Evolutionary conservation across 2,888 invertebrate species (phyloP), one percentile per base, ranked within the genome.

Genomic region (Allygus modestus): DNA sequence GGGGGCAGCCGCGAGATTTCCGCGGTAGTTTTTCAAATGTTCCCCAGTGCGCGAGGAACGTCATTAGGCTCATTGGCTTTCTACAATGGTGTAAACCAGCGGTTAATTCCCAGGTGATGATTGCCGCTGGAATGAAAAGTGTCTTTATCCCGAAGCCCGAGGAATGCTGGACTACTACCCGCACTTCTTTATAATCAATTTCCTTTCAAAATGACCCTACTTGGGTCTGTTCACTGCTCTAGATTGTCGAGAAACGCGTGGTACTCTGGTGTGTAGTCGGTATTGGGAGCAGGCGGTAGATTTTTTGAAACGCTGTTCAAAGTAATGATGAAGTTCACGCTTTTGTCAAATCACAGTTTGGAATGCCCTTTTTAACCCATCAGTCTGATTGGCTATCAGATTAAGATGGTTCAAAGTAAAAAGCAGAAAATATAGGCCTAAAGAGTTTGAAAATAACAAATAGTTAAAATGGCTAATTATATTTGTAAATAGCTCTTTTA

Each of bases 11-110:
- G 26, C 31, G 65, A 65, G 65, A 31, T 28, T 20, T 65, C 31
- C 23, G 23, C 20, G 28, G 65, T 15, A 31, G 28, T 65, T 65
- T 65, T 65, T 65, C 65, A 65, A 28, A 31, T 58, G 37, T 37
- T 11, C 17, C 65, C 1, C 65, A 31, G 65, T 5, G 1, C 65
- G 26, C 65, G 28, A 2, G 65, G 65, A 2, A 65, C 65, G 65
- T 65, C 65, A 17, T 65, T 65, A 65, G 65, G 28, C 28, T 65
- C 65, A 65, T 65, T 65, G 65, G 65, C 15, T 65, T 26, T 65
- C 65, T 31, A 65, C 65, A 65, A 65, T 65, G 65, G 65, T 65
- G 65, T 65, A 28, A 65, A 31, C 65, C 31, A 28, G 26, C 65
- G 1, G 65, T 65, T 65, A 65, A 54, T 54, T 54, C 23, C 54